Conservation (phyloP, 2,797 vertebrate genomes). For the Setipinna tenuifilis region DNA sequence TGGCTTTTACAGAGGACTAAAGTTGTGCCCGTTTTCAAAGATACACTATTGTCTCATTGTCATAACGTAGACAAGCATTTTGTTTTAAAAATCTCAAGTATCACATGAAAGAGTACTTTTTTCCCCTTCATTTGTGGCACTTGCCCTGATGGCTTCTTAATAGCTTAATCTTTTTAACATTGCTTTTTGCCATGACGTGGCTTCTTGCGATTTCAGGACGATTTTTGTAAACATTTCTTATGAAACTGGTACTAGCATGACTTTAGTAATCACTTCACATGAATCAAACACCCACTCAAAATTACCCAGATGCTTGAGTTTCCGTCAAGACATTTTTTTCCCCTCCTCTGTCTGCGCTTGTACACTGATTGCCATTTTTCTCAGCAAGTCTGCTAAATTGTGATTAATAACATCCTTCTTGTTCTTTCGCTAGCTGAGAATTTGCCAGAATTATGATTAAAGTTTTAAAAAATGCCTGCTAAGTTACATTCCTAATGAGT, state of each 20-base stretch:
- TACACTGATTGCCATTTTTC: conserved; percentile 10
- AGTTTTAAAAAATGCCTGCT: background rate
- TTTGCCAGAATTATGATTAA: background rate
- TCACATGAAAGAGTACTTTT: too few relatives aligned
- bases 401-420: background rate
- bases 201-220: conserved; percentile 33
- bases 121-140: too few relatives aligned
- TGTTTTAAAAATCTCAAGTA: too few relatives aligned
- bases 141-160: background rate
- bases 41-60: background rate
- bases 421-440: background rate
- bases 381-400: background rate
- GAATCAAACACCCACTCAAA: conserved; percentile 36
- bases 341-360: background rate
- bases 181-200: background rate
- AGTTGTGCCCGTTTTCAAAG: background rate
- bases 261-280: conserved; percentile 39
- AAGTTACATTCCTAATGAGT: background rate
- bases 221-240: background rate
- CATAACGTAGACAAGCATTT: too few relatives aligned
- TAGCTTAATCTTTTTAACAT: background rate
- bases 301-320: conserved; percentile 10
- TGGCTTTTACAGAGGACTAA: background rate
- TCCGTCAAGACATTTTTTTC: background rate
- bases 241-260: conserved; percentile 17